Evolutionary conservation across 30 jellyfish, hydroid and myxozoan genomes (phyloP).

Genomic region (Clytia hemisphaerica): DNA sequence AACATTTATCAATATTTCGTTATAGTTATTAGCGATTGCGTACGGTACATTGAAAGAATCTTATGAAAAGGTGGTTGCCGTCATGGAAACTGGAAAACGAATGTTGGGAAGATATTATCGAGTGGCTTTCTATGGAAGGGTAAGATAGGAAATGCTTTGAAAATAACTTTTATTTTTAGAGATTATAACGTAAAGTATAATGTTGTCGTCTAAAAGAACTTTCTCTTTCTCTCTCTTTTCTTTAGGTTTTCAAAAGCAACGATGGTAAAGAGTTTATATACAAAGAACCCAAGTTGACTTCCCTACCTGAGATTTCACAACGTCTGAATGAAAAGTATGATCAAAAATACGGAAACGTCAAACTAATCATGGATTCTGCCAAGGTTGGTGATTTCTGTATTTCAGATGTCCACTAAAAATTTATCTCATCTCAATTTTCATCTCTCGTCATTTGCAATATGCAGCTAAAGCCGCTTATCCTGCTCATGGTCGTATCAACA

Average conservation of each 20-base stretch:
- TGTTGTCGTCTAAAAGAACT: too few species aligned
- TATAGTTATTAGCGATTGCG: constrained; percentile 75
- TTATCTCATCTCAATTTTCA: background rate
- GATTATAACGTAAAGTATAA: too few species aligned
- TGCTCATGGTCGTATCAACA: background rate
- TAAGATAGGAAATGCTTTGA: background rate
- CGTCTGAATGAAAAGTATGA: constrained; percentile 73
- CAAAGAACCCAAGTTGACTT: constrained; percentile 96
- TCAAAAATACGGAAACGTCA: constrained; percentile 73
- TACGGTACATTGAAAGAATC: constrained; percentile 70
- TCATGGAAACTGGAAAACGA: constrained; percentile 86
- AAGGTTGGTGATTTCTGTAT: too few species aligned
- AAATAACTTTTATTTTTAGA: background rate
- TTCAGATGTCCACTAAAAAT: too few species aligned
- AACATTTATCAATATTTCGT: too few species aligned
- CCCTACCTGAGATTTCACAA: constrained; percentile 85
- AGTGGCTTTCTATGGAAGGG: constrained; percentile 97
- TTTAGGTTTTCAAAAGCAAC: constrained; percentile 82
- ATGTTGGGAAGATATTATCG: constrained; percentile 88
- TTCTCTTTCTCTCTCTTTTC: background rate
- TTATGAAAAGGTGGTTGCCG: constrained; percentile 86
- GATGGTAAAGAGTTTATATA: constrained; percentile 94
- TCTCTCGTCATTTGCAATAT: background rate
- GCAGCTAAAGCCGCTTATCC: background rate
- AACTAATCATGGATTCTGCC: constrained; percentile 82